These are phyloP conservation scores for Podargus strigoides DNA, from an alignment of 2,797 vertebrate genomes.

Conservation along the genomic window DNA sequence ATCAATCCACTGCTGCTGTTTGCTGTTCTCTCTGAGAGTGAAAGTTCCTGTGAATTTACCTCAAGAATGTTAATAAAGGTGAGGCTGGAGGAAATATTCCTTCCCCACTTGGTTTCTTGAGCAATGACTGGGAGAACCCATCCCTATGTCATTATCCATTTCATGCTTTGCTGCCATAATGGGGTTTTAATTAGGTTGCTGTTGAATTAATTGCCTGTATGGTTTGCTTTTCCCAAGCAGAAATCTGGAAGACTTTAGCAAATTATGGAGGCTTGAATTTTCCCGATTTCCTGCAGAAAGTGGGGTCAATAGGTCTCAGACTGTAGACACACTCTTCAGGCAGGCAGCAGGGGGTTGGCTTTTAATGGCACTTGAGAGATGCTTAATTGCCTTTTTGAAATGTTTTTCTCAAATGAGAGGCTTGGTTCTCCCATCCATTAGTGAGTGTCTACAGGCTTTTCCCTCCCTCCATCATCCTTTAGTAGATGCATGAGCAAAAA, in stretches of 20 bases:
- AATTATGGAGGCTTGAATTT: conserved; percentile 78
- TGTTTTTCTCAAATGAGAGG: conserved; percentile 55
- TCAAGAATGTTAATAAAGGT: neutral
- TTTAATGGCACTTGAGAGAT: conserved; percentile 77
- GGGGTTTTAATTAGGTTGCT: conserved; percentile 67
- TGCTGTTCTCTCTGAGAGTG: neutral
- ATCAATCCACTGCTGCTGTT: neutral
- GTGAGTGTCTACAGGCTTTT: conserved; percentile 3
- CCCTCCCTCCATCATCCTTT: neutral
- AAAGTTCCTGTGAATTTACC: neutral
- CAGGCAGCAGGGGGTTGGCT: conserved; percentile 77
- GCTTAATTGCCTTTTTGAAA: conserved; percentile 75
- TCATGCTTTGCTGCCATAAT: conserved; percentile 54
- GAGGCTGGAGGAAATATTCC: neutral
- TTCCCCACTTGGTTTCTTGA: neutral
- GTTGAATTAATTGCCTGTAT: conserved; percentile 68
- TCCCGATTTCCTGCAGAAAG: conserved; percentile 79
- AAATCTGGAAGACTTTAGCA: conserved; percentile 71
- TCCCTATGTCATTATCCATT: conserved; percentile 33
- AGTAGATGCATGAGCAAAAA: neutral
- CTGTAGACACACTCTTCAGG: conserved; percentile 78
- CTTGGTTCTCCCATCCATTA: conserved; percentile 55
- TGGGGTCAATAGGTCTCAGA: conserved; percentile 82
- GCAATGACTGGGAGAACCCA: neutral
- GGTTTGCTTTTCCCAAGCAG: conserved; percentile 69